Percentiles rank a stretch among this genome's conserved stretches.
Evolutionary conservation across 1,140 invertebrate species (phyloP).

Genomic region (Papilio machaon): DNA sequence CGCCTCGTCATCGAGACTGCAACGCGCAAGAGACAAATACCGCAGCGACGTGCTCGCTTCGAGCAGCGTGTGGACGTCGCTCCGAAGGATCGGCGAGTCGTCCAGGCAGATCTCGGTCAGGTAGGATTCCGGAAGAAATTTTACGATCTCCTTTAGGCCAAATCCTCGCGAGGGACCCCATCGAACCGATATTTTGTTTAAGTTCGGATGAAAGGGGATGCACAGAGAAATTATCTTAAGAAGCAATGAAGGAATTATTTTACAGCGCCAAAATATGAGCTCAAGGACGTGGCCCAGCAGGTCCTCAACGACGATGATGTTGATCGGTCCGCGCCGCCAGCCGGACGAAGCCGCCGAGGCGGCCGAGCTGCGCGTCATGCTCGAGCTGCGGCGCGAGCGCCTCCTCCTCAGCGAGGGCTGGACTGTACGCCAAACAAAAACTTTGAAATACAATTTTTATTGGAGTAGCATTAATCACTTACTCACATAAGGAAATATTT

Average conservation of each 20-base stretch:
- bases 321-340: not conserved
- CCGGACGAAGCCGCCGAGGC: not conserved
- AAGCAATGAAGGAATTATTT: conserved; percentile 43
- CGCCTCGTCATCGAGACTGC: conserved; percentile 44
- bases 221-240: conserved; percentile 47
- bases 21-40: conserved; percentile 46
- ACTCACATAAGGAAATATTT: not conserved
- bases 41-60: conserved; percentile 38
- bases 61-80: conserved; percentile 44
- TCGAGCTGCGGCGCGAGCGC: not conserved
- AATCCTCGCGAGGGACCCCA: conserved; percentile 39
- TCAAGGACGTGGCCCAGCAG: conserved; percentile 38
- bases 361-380: not conserved
- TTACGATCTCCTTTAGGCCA: conserved; percentile 44
- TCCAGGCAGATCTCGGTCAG: conserved; percentile 51
- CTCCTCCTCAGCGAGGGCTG: not conserved
- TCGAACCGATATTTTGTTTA: conserved; percentile 41
- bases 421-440: not conserved
- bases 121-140: conserved; percentile 40
- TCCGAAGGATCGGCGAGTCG: conserved; percentile 45
- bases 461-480: too few species aligned
- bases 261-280: conserved; percentile 39
- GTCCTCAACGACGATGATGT: conserved; percentile 34
- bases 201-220: conserved; percentile 43
- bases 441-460: too few species aligned